Percentiles rank a stretch among this genome's conserved stretches.
These are phyloP conservation scores for Drosophila persimilis DNA, from an alignment of 1,140 invertebrate genomes.

Conservation along the genomic window DNA sequence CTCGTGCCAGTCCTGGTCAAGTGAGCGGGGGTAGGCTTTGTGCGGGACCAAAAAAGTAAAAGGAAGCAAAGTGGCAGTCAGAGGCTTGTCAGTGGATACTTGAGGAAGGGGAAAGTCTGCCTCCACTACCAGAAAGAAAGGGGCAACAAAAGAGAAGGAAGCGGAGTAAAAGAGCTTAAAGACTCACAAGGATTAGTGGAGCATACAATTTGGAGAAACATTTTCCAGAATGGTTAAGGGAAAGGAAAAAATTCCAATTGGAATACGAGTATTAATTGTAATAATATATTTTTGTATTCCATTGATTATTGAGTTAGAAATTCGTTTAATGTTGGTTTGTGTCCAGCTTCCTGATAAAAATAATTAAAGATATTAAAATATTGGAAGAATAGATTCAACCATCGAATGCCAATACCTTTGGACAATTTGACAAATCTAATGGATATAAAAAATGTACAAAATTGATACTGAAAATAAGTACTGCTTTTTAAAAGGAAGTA, in stretches of 20 bases:
- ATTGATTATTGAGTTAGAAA: too few species aligned
- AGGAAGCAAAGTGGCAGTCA: conserved; percentile 38
- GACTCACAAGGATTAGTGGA: conserved; percentile 1
- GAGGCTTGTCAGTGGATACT: conserved; percentile 31
- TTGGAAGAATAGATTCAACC: too few species aligned
- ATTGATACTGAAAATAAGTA: too few species aligned
- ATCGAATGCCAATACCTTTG: too few species aligned
- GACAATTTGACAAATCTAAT: too few species aligned
- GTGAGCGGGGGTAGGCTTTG: conserved; percentile 44
- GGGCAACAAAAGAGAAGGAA: not conserved
- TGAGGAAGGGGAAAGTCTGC: conserved; percentile 11
- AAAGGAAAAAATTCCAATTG: not conserved
- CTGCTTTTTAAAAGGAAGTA: too few species aligned
- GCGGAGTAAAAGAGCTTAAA: not conserved
- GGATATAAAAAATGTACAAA: too few species aligned
- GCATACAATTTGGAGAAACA: conserved; percentile 10
- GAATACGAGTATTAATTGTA: not conserved
- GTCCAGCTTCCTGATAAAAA: too few species aligned
- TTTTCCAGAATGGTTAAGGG: not conserved
- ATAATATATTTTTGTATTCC: too few species aligned
- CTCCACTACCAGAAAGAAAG: not conserved
- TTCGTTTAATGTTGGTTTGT: too few species aligned
- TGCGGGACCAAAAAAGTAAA: conserved; percentile 38
- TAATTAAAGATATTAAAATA: too few species aligned
- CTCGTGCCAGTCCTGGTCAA: not conserved